phyloP scores from a whole-genome alignment of 2,797 vertebrate genomes.

The Arrhamphus sclerolepis region DNA sequence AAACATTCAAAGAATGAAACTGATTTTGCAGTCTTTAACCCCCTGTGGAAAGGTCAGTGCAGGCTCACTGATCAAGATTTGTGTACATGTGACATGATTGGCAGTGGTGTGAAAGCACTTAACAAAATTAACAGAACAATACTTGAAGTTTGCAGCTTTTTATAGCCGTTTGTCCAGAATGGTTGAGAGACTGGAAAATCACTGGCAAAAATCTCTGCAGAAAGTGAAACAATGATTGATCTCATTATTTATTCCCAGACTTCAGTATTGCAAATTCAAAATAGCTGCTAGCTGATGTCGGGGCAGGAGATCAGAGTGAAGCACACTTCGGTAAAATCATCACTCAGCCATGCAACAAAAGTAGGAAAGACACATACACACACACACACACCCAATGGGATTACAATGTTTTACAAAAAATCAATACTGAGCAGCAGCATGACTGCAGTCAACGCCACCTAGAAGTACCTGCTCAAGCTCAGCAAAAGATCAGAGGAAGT shows the following conservation, averaged over 20 bases:
- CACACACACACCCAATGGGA: constrained; percentile 19
- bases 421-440: constrained; percentile 32
- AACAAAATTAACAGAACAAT: constrained; percentile 51
- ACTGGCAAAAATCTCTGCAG: background rate
- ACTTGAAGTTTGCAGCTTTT: constrained; percentile 45
- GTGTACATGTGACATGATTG: constrained; percentile 27
- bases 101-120: constrained; percentile 45
- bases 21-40: constrained; percentile 19
- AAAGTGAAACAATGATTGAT: constrained; percentile 27
- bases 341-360: constrained; percentile 22
- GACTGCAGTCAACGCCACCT: constrained; percentile 21
- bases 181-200: constrained; percentile 41
- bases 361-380: constrained; percentile 17
- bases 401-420: constrained; percentile 45
- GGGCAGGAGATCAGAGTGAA: constrained; percentile 30
- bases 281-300: constrained; percentile 7
- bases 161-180: constrained; percentile 33
- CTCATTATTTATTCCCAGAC: constrained; percentile 12
- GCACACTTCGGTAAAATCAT: constrained; percentile 27
- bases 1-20: constrained; percentile 18
- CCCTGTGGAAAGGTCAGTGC: constrained; percentile 39
- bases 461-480: constrained; percentile 41
- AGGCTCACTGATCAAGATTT: constrained; percentile 39
- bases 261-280: constrained; percentile 14
- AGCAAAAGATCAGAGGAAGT: constrained; percentile 54